Percentiles rank a stretch among this genome's conserved stretches.
These are phyloP conservation scores for Argyresthia goedartella DNA, from an alignment of 2,888 invertebrate genomes.

Conservation along the genomic window DNA sequence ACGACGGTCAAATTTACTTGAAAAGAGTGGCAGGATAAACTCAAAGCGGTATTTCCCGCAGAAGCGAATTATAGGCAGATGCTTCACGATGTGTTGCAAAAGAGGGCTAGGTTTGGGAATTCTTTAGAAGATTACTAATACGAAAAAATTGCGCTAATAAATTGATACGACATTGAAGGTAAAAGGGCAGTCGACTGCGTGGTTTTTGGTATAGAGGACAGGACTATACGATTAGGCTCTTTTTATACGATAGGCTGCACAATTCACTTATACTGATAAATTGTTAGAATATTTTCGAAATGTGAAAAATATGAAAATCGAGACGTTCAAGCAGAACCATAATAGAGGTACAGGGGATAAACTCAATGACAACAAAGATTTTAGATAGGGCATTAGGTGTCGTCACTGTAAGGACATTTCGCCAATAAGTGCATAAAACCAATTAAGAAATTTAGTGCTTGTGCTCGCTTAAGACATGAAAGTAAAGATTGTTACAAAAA, in stretches of 20 bases:
- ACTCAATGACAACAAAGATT: no score
- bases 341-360: no score
- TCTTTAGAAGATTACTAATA: conserved; percentile 13
- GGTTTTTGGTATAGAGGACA: no score
- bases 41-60: conserved; percentile 16
- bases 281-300: neutral
- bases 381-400: no score
- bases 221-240: conserved; percentile 9
- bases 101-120: conserved; percentile 12
- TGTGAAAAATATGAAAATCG: neutral
- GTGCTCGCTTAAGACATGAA: no score
- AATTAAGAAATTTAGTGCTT: no score
- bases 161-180: conserved; percentile 9
- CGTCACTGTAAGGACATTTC: no score
- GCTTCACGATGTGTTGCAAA: conserved; percentile 17
- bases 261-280: conserved; percentile 14
- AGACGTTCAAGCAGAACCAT: no score
- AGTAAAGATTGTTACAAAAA: no score
- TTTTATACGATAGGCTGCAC: conserved; percentile 3
- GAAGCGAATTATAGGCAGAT: conserved; percentile 18
- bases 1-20: conserved; percentile 15
- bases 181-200: conserved; percentile 11
- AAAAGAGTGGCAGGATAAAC: conserved; percentile 19
- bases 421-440: no score
- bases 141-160: conserved; percentile 10